Percentiles rank a stretch among this genome's conserved stretches.
These are phyloP conservation scores for Yoshiicerus persimilis DNA, from an alignment of 1,140 invertebrate genomes.

Conservation along the genomic window DNA sequence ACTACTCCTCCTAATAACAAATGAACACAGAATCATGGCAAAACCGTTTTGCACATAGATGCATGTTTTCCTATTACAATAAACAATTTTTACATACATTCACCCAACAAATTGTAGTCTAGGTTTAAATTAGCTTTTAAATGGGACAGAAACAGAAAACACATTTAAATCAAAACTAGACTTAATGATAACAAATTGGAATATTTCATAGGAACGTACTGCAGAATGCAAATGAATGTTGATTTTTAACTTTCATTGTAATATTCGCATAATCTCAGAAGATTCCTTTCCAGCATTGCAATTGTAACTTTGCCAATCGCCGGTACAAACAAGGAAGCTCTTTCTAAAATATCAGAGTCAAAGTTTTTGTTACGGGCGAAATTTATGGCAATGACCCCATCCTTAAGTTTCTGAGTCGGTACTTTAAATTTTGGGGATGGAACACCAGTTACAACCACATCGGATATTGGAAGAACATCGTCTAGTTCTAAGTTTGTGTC, in stretches of 20 bases:
- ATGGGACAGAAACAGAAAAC: too few species aligned
- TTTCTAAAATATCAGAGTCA: conserved; percentile 13
- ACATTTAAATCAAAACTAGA: too few species aligned
- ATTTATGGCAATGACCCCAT: conserved; percentile 42
- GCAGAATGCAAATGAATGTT: too few species aligned
- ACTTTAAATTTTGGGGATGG: conserved; percentile 25
- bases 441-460: conserved; percentile 43
- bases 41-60: too few species aligned
- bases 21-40: neutral
- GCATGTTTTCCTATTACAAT: too few species aligned
- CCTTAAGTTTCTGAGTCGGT: conserved; percentile 26
- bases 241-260: neutral
- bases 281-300: conserved; percentile 42
- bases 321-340: conserved; percentile 34
- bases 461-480: conserved; percentile 33
- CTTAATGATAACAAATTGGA: too few species aligned
- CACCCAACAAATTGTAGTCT: too few species aligned
- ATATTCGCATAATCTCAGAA: conserved; percentile 33
- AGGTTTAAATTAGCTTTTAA: too few species aligned
- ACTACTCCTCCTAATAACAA: neutral
- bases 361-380: conserved; percentile 40
- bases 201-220: too few species aligned
- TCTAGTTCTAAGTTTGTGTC: conserved; percentile 35
- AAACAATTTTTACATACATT: too few species aligned
- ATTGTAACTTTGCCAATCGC: conserved; percentile 38